Evolutionary conservation across 1,140 invertebrate genomes (phyloP).

Genomic region (Trichomalopsis sarcophagae): DNA sequence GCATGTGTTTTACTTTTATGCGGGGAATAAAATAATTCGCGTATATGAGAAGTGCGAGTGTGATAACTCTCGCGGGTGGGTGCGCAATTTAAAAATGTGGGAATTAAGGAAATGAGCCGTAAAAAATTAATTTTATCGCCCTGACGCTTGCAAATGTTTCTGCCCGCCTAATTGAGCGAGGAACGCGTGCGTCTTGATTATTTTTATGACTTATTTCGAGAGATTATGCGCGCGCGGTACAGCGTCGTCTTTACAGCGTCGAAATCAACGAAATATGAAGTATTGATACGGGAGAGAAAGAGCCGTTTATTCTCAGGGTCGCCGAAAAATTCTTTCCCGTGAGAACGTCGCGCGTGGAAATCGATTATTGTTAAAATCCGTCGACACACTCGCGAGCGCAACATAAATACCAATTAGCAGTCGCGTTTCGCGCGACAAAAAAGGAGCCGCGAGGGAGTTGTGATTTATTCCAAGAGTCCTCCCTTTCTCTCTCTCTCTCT

Average conservation of each 20-base stretch:
- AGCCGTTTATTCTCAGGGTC: too few relatives aligned
- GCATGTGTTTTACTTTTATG: not conserved
- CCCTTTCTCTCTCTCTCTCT: not conserved
- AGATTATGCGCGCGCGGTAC: too few relatives aligned
- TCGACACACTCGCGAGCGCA: not conserved
- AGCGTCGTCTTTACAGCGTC: too few relatives aligned
- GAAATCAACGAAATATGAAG: too few relatives aligned
- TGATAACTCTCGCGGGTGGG: not conserved
- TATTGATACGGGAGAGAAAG: too few relatives aligned
- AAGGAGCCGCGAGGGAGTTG: conserved; percentile 10
- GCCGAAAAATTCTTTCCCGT: not conserved
- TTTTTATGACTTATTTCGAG: too few relatives aligned
- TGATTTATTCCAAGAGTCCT: conserved; percentile 30
- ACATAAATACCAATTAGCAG: conserved; percentile 54
- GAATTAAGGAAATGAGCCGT: not conserved
- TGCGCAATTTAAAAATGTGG: not conserved
- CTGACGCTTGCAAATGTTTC: not conserved
- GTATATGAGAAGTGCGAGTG: too few relatives aligned
- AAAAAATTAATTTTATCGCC: not conserved
- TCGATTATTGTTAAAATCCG: conserved; percentile 27
- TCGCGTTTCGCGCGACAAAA: conserved; percentile 15
- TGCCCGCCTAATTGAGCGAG: too few relatives aligned
- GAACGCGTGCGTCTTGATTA: too few relatives aligned
- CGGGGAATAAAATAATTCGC: not conserved
- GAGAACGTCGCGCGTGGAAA: not conserved